Percentiles rank a stretch among this genome's conserved stretches.
These are phyloP conservation scores for Halcyon chelicuti DNA, from an alignment of 2,797 vertebrate genomes.

Conservation along the genomic window DNA sequence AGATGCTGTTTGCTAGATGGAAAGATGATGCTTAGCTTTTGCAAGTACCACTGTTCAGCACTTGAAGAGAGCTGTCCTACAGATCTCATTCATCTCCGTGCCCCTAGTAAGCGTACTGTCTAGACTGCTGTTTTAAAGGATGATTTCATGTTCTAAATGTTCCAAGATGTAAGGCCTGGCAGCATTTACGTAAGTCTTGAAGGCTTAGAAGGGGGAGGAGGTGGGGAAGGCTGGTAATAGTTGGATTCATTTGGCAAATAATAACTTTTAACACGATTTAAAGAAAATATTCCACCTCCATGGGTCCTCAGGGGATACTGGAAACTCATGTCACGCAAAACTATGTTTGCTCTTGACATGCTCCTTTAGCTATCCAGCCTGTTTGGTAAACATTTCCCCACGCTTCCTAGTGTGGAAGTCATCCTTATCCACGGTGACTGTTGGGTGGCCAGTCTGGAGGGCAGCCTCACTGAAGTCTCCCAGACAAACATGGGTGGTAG, in stretches of 20 bases:
- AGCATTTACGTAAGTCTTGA: background rate
- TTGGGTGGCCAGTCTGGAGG: background rate
- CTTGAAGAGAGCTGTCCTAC: background rate
- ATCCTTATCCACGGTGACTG: background rate
- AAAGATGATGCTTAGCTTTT: background rate
- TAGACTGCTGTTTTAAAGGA: background rate
- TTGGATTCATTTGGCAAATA: background rate
- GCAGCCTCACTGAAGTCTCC: background rate
- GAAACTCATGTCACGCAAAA: background rate
- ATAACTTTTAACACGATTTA: background rate
- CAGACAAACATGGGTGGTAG: background rate
- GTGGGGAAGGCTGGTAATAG: background rate
- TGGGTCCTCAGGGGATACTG: background rate
- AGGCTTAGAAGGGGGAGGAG: background rate
- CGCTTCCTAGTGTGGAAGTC: background rate
- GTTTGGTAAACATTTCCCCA: background rate
- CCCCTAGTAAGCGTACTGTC: background rate
- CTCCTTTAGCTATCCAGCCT: background rate
- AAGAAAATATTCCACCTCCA: background rate
- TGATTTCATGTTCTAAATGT: background rate
- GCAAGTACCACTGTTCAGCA: background rate
- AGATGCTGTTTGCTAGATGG: background rate
- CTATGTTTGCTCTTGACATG: background rate
- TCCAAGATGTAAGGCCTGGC: background rate
- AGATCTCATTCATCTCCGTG: background rate